Base-by-base conservation (phyloP, 1,140 invertebrate species). In the Temnothorax longispinosus region DNA sequence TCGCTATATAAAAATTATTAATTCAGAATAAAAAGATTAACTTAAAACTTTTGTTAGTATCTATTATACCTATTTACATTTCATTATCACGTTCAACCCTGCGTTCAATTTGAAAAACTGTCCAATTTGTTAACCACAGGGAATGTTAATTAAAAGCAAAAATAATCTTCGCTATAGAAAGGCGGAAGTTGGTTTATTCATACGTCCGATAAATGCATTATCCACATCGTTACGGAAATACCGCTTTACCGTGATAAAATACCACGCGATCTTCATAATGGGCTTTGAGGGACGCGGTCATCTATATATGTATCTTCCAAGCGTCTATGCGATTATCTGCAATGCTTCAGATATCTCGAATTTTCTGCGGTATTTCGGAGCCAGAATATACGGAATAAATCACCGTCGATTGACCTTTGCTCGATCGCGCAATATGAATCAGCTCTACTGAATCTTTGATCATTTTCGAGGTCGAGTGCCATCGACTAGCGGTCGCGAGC, bases 391-490 rank as follows among this genome's bases (percentile, higher is more conserved):
- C 41, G 47, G 54, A n/a, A 11, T 75, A 54, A 67, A 62, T 71
- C 32, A 47, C 32, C 62, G 11, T 78, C 52, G 41, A 82, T 82
- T 82, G 52, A 82, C 54, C 67, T 35, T 58, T 72, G 54, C 35
- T 69, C 47, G 75, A 56, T 65, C 47, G 60, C 15, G 15, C 60
- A 75, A 65, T 38, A 76, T 89, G 71, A 87, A 85, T 89, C 72
- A 74, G 71, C 32, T 21, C 56, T 41, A n/a, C 27, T 76, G 74
- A 85, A 65, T 77, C 58, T 50, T 50, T 50, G 65, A 86, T 88
- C 82, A n/a, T 56, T 89, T 89, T 89, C 76, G 76, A 50, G 85
- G 58, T 77, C 85, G 77, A 84, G 88, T 21, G 38, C 64, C 67
- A 85, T 65, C 54, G 44, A 75, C 72, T 56, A 41, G 10, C 44